Evolutionary conservation across 2,797 vertebrate genomes (phyloP).

Genomic region (Danio aesculapii): DNA sequence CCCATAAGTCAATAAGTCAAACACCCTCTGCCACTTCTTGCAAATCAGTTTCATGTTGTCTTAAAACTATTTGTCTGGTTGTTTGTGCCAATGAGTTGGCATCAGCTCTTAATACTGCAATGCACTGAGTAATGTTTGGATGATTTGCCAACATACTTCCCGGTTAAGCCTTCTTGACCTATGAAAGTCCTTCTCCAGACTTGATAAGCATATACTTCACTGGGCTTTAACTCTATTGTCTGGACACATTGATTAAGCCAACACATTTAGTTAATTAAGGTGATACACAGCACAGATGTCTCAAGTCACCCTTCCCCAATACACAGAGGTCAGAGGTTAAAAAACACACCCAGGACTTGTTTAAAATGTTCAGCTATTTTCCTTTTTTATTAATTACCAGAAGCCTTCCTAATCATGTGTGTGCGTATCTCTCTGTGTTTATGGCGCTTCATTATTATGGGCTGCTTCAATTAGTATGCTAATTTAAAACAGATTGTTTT

Average conservation of each 20-base stretch:
- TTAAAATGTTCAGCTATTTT: slow-evolving; percentile 41
- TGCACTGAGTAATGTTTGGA: slow-evolving; percentile 48
- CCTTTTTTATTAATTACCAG: slow-evolving; percentile 48
- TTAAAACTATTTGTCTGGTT: too few species aligned
- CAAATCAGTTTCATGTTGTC: too few species aligned
- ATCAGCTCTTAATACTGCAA: slow-evolving; percentile 21
- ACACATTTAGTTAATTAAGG: slow-evolving; percentile 52
- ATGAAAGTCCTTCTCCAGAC: slow-evolving; percentile 32
- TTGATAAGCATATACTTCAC: slow-evolving; percentile 45
- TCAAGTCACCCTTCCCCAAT: slow-evolving; percentile 31
- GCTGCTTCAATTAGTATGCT: slow-evolving; percentile 75
- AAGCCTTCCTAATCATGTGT: slow-evolving; percentile 33
- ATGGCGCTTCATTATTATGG: slow-evolving; percentile 59
- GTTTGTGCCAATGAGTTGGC: neutral
- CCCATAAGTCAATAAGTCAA: too few species aligned
- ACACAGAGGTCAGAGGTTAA: slow-evolving; percentile 30
- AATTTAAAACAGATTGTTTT: slow-evolving; percentile 68
- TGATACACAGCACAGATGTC: slow-evolving; percentile 37
- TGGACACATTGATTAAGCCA: slow-evolving; percentile 49
- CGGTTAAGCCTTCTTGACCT: slow-evolving; percentile 56
- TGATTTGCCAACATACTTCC: slow-evolving; percentile 49
- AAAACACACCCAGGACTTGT: slow-evolving; percentile 43
- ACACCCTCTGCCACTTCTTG: too few species aligned
- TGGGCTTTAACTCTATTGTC: slow-evolving; percentile 46
- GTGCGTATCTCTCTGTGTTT: slow-evolving; percentile 53